Evolutionary conservation across 2,888 invertebrate species (phyloP).

Genomic region (Calameuta pallipes): DNA sequence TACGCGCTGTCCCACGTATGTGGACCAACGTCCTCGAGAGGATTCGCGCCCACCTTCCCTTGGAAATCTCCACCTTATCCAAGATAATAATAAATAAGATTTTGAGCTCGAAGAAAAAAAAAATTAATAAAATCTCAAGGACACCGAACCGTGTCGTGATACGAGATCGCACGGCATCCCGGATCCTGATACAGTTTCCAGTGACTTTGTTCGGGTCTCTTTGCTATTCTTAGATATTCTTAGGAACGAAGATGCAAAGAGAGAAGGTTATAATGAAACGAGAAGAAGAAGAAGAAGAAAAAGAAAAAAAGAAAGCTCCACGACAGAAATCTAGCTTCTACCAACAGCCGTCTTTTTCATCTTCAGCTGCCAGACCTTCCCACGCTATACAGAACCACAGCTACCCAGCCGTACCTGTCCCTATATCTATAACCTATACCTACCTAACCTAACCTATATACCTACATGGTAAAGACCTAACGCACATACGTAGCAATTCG

Average conservation of each 20-base stretch:
- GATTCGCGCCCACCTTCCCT: neutral
- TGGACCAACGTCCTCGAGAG: conserved; percentile 9
- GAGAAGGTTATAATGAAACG: neutral
- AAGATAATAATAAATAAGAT: neutral
- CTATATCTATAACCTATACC: neutral
- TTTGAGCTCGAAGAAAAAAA: neutral
- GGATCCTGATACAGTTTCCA: neutral
- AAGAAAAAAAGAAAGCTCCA: neutral
- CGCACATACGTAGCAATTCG: conserved; percentile 21
- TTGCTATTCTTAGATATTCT: neutral
- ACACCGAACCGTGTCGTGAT: neutral
- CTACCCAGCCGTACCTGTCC: conserved; percentile 30
- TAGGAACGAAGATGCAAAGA: neutral
- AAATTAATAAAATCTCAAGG: neutral
- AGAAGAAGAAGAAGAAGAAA: neutral
- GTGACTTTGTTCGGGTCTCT: neutral
- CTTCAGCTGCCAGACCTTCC: conserved; percentile 64
- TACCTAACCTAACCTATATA: conserved; percentile 30
- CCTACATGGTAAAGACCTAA: conserved; percentile 13
- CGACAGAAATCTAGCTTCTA: neutral
- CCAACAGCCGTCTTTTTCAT: conserved; percentile 27
- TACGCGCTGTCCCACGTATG: neutral
- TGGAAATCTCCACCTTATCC: neutral
- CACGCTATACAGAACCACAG: conserved; percentile 51
- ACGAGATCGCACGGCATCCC: neutral